Percentiles rank a stretch among this genome's conserved stretches.
phyloP scores from a whole-genome alignment of 1,140 invertebrate species.

The Stegodyphus dumicola region DNA sequence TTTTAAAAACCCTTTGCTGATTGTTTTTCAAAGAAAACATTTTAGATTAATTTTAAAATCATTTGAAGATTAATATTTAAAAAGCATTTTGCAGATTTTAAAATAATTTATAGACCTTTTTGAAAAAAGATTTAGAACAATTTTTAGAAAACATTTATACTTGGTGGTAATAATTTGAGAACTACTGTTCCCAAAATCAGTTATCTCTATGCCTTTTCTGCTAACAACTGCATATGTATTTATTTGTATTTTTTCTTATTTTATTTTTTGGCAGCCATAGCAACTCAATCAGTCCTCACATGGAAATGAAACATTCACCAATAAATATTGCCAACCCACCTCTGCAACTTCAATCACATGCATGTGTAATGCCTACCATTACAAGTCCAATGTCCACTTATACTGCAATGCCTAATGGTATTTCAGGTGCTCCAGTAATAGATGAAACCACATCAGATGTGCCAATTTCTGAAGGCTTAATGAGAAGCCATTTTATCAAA shows the following conservation, averaged over 20 bases:
- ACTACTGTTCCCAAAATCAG: not conserved
- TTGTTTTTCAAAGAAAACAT: too few species aligned
- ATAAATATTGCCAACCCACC: not conserved
- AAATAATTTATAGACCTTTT: too few species aligned
- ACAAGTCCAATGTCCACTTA: not conserved
- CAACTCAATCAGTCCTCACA: slow-evolving; percentile 17
- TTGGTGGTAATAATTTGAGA: not conserved
- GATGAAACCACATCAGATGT: slow-evolving; percentile 53
- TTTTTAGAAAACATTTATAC: not conserved
- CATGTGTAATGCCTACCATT: not conserved
- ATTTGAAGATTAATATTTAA: too few species aligned
- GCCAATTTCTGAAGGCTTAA: slow-evolving; percentile 10
- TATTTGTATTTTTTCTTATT: not conserved
- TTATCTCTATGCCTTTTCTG: too few species aligned
- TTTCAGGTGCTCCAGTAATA: slow-evolving; percentile 25
- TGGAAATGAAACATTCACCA: slow-evolving; percentile 11
- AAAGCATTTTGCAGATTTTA: too few species aligned
- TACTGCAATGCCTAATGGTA: not conserved
- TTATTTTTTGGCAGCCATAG: slow-evolving; percentile 14
- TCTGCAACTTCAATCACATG: not conserved
- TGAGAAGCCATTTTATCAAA: slow-evolving; percentile 20
- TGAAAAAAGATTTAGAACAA: too few species aligned
- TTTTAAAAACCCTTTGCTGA: too few species aligned
- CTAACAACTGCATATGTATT: not conserved
- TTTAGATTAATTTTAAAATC: too few species aligned